phyloP scores from a whole-genome alignment of 2,797 vertebrate genomes.

The Alfaro cultratus region DNA sequence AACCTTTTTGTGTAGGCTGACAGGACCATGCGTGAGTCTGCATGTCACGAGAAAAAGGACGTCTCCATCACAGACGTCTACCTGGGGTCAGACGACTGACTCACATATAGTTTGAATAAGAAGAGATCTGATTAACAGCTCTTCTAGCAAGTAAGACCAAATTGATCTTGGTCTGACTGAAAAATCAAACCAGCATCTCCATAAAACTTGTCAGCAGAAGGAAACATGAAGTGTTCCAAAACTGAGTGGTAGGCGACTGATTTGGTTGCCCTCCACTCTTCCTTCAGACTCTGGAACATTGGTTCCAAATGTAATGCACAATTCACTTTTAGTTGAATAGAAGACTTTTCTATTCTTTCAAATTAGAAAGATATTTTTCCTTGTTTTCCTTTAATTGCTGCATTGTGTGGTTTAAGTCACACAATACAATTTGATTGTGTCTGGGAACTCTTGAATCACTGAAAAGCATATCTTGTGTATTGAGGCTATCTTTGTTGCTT shows the following conservation, averaged over 20 bases:
- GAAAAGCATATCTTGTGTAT: not conserved
- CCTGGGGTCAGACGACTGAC: conserved; percentile 43
- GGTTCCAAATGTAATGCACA: not conserved
- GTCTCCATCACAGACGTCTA: conserved; percentile 52
- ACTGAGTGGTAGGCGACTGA: not conserved
- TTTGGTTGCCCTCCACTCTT: not conserved
- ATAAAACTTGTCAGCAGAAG: not conserved
- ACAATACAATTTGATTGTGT: not conserved
- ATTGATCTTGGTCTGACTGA: not conserved
- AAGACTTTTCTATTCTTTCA: not conserved
- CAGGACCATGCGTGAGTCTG: conserved; percentile 35
- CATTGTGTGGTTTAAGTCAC: not conserved
- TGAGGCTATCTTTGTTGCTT: not conserved
- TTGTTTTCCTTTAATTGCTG: no score
- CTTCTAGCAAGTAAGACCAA: not conserved
- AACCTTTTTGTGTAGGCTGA: conserved; percentile 58
- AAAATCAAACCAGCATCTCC: not conserved
- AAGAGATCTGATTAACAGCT: conserved; percentile 1
- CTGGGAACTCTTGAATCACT: not conserved
- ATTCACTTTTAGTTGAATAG: not conserved
- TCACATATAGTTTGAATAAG: not conserved
- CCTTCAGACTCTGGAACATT: not conserved
- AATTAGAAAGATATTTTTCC: not conserved
- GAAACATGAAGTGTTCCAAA: not conserved
- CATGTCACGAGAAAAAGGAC: conserved; percentile 43